phyloP scores from a whole-genome alignment of 1,140 invertebrate species.

The Anastatus disparis region DNA sequence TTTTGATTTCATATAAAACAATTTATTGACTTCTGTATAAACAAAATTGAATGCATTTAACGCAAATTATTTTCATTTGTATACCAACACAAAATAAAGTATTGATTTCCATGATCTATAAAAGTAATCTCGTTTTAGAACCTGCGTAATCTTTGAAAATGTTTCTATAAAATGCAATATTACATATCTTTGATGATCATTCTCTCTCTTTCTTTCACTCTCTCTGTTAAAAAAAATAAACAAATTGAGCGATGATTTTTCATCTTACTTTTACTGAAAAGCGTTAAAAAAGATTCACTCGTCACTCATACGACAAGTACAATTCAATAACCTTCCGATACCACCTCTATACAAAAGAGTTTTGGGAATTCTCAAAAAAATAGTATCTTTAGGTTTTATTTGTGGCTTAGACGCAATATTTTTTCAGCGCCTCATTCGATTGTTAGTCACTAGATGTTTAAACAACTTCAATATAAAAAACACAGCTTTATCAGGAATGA shows the following conservation, averaged over 20 bases:
- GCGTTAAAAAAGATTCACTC: conserved; percentile 11
- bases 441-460: not conserved
- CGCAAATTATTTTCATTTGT: conserved; percentile 28
- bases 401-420: not conserved
- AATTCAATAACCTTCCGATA: conserved; percentile 6
- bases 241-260: not conserved
- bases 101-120: not conserved
- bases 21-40: conserved; percentile 49
- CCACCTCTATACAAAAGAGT: conserved; percentile 7
- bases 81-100: conserved; percentile 15
- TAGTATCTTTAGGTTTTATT: not conserved
- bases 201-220: too few species aligned
- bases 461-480: not conserved
- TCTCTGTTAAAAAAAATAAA: not conserved
- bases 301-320: conserved; percentile 4
- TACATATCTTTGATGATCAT: conserved; percentile 4
- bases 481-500: not conserved
- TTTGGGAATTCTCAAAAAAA: conserved; percentile 12
- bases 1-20: conserved; percentile 40
- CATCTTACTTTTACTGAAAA: not conserved
- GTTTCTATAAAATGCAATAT: conserved; percentile 25
- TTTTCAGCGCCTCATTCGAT: not conserved
- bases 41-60: conserved; percentile 44
- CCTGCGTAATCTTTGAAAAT: conserved; percentile 18
- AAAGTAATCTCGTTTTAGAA: conserved; percentile 4